Evolutionary conservation across 1,140 invertebrate species (phyloP).

Genomic region (Trachymyrmex septentrionalis): DNA sequence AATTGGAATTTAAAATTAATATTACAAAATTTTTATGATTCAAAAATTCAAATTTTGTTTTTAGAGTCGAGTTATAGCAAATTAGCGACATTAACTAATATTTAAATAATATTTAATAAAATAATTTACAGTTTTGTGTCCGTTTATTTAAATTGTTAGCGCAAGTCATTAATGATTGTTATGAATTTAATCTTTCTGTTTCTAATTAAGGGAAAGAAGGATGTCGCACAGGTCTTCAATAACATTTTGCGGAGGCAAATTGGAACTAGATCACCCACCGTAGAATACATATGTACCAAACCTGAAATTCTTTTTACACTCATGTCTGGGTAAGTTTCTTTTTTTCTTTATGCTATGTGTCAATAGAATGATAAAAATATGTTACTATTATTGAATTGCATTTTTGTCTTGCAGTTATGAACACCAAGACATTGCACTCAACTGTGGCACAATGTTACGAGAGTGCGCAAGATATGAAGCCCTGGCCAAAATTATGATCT

Average conservation of each 20-base stretch:
- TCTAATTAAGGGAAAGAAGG: slow-evolving; percentile 95
- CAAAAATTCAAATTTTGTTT: too few species aligned
- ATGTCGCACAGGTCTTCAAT: slow-evolving; percentile 99
- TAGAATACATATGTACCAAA: slow-evolving; percentile 99
- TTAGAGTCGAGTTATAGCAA: too few species aligned
- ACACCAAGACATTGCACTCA: slow-evolving; percentile 99
- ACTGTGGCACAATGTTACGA: slow-evolving; percentile 99
- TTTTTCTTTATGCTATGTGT: neutral
- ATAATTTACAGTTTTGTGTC: neutral
- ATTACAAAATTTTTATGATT: too few species aligned
- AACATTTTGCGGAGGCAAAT: slow-evolving; percentile 99
- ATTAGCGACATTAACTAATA: neutral
- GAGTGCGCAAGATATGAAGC: slow-evolving; percentile 99
- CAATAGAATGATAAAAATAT: slow-evolving; percentile 29
- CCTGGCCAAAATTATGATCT: slow-evolving; percentile 98
- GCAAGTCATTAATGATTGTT: slow-evolving; percentile 68
- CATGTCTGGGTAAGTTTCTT: slow-evolving; percentile 94
- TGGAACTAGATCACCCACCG: slow-evolving; percentile 98
- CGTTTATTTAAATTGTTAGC: neutral
- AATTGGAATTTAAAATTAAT: too few species aligned
- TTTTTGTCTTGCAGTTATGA: slow-evolving; percentile 93
- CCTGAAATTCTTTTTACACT: slow-evolving; percentile 98
- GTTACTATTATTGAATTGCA: slow-evolving; percentile 22
- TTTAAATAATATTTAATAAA: slow-evolving; percentile 42
- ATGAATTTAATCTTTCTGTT: neutral